These are phyloP conservation scores for Piaya cayana DNA, from an alignment of 2,113 vertebrate species.

Conservation along the genomic window DNA sequence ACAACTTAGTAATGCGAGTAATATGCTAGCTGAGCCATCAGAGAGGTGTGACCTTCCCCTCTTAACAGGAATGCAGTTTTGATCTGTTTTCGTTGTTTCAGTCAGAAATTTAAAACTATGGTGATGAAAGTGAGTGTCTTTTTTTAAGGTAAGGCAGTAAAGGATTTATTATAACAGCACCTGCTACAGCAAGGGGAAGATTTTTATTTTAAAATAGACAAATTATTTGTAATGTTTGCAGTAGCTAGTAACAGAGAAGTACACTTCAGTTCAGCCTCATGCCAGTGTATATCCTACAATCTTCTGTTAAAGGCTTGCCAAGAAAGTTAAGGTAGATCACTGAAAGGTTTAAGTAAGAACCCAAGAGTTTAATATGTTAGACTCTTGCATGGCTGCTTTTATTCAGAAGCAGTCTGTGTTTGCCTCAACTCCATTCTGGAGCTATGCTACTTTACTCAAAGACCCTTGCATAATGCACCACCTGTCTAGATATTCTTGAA, in stretches of 20 bases:
- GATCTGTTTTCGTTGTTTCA: conserved; percentile 29
- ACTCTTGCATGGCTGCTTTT: background rate
- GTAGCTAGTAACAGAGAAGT: background rate
- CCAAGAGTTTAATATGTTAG: background rate
- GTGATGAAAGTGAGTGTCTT: background rate
- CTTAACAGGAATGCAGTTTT: background rate
- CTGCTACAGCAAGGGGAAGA: background rate
- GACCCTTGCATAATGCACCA: background rate
- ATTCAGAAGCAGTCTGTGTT: background rate
- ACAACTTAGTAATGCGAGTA: background rate
- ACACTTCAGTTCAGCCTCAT: background rate
- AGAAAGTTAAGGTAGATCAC: background rate
- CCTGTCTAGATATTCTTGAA: background rate
- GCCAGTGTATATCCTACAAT: background rate
- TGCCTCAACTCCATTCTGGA: background rate
- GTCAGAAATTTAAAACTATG: conserved; percentile 14
- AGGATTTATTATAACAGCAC: background rate
- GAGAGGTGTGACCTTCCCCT: conserved; percentile 4
- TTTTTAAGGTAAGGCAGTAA: background rate
- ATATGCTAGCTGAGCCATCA: background rate
- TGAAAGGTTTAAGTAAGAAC: background rate
- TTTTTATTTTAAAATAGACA: background rate
- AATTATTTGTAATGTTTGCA: background rate
- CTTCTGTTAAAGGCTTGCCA: background rate
- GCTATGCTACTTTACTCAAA: background rate